These are phyloP conservation scores for Oncorhynchus tshawytscha DNA, from an alignment of 2,113 vertebrate species.

Conservation along the genomic window DNA sequence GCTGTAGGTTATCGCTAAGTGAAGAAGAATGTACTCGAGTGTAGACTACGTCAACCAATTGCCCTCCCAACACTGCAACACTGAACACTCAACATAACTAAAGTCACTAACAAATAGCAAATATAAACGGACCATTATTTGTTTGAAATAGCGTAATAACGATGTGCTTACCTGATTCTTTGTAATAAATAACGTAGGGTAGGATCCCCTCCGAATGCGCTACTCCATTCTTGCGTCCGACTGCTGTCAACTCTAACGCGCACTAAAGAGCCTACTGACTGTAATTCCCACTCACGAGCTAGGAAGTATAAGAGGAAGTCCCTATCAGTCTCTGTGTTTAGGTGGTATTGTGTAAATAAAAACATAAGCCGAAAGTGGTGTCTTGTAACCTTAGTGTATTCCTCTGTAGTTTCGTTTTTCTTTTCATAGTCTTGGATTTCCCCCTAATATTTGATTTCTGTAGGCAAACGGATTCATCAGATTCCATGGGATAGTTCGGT, in stretches of 20 bases:
- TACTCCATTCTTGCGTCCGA: background rate
- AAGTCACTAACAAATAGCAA: too few species aligned
- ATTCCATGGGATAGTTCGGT: background rate
- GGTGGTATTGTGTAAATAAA: background rate
- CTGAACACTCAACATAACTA: too few species aligned
- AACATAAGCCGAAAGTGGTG: background rate
- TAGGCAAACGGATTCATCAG: background rate
- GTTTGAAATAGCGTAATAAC: too few species aligned
- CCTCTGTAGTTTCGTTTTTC: conserved; percentile 58
- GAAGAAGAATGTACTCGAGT: too few species aligned
- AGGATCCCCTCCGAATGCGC: background rate
- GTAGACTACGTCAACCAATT: too few species aligned
- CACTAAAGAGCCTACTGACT: background rate
- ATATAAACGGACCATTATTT: too few species aligned
- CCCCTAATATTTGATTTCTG: background rate
- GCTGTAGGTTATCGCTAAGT: background rate
- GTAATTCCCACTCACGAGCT: background rate
- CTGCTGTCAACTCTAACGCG: background rate
- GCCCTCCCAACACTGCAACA: too few species aligned
- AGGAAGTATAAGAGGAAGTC: background rate
- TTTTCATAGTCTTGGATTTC: conserved; percentile 38
- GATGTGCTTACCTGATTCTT: too few species aligned
- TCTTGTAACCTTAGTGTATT: background rate
- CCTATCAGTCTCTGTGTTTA: background rate
- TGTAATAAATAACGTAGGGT: background rate